These are phyloP conservation scores for Vanacampus margaritifer DNA, from an alignment of 2,113 vertebrate species.

Conservation along the genomic window DNA sequence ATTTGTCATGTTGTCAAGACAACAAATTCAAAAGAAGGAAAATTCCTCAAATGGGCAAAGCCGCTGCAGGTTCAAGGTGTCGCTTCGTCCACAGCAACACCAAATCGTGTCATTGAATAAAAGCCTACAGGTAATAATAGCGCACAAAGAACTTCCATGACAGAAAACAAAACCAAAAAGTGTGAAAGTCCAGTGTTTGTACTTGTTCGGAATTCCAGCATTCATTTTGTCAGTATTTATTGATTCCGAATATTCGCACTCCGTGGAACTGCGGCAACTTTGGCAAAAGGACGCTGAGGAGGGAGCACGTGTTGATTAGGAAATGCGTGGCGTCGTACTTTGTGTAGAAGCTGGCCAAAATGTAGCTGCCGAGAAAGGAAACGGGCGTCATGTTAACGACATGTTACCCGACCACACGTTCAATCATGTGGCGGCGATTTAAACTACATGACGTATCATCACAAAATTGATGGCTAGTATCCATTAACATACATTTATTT, in stretches of 20 bases:
- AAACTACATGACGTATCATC: no score
- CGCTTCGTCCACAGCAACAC: constrained; percentile 10
- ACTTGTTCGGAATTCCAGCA: constrained; percentile 25
- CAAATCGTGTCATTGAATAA: constrained; percentile 25
- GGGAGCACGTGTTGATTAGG: constrained; percentile 84
- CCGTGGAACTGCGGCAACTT: constrained; percentile 93
- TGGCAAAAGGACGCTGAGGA: constrained; percentile 87
- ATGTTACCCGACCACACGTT: no score
- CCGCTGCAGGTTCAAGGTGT: constrained; percentile 14
- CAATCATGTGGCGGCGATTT: no score
- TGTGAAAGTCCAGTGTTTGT: constrained; percentile 27
- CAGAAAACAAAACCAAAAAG: constrained; percentile 6
- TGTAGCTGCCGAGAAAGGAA: constrained; percentile 74
- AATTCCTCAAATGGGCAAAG: background rate
- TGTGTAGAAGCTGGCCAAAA: constrained; percentile 93
- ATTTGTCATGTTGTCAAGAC: background rate
- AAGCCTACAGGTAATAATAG: constrained; percentile 7
- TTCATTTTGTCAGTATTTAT: constrained; percentile 81
- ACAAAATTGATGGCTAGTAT: no score
- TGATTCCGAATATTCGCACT: constrained; percentile 91
- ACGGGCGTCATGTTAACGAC: background rate
- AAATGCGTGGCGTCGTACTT: constrained; percentile 89
- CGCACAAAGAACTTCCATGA: constrained; percentile 26
- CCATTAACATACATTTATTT: no score
- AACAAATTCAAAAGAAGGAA: background rate